These are phyloP conservation scores for Gymnobelideus leadbeateri DNA, from an alignment of 2,113 vertebrate genomes.

Conservation along the genomic window DNA sequence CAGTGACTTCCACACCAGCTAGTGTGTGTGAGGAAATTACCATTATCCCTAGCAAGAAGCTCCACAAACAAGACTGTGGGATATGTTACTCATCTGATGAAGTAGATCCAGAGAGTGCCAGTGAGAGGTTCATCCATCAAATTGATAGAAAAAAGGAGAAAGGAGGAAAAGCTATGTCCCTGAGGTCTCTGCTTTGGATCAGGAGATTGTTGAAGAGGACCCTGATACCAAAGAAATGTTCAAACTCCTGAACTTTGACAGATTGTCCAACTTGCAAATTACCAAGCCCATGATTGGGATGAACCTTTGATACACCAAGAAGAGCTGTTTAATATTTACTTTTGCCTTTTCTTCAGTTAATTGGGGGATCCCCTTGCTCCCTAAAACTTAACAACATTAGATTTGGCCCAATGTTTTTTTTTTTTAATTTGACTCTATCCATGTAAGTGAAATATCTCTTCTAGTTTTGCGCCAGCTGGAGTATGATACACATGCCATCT, in stretches of 20 bases:
- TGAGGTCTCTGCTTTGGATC: conserved; percentile 96
- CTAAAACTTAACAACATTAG: not conserved
- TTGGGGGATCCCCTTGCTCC: not conserved
- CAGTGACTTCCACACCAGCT: not conserved
- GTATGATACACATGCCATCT: not conserved
- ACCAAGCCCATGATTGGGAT: not conserved
- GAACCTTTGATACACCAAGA: not conserved
- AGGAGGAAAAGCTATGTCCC: not conserved
- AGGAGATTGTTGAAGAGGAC: conserved; percentile 97
- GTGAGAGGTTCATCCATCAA: not conserved
- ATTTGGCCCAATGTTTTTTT: not conserved
- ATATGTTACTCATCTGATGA: not conserved
- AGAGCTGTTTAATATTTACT: not conserved
- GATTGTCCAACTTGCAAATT: not conserved
- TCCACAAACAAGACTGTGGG: not conserved
- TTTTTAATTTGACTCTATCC: not conserved
- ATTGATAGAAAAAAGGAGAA: not conserved
- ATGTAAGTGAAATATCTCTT: not conserved
- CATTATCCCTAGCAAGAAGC: not conserved
- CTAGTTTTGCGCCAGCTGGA: not conserved
- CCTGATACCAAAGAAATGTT: conserved; percentile 98
- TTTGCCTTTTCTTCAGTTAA: not conserved
- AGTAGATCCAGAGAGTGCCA: not conserved
- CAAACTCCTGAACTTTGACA: conserved; percentile 88
- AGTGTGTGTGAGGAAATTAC: too few relatives aligned